These are phyloP conservation scores for Sturnus vulgaris DNA, from an alignment of 2,113 vertebrate genomes.

Conservation along the genomic window DNA sequence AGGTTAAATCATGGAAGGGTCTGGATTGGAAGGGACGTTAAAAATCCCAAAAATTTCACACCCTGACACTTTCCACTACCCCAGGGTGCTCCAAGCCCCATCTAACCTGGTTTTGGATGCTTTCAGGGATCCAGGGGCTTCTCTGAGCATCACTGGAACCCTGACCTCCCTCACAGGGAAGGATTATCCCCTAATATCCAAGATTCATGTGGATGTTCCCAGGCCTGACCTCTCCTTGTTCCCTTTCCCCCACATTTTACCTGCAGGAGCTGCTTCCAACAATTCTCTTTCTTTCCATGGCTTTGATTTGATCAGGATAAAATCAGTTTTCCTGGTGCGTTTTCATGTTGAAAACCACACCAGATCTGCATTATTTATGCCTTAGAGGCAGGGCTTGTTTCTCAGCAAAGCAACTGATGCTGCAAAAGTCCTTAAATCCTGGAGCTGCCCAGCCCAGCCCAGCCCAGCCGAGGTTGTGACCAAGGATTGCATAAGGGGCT, in stretches of 20 bases:
- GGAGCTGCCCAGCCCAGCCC: constrained; percentile 7
- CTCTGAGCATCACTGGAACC: neutral
- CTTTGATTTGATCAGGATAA: neutral
- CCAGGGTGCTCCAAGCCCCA: accelerated
- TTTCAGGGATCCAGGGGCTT: neutral
- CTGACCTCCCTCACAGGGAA: neutral
- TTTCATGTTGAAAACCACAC: neutral
- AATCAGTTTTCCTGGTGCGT: neutral
- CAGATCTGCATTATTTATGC: neutral
- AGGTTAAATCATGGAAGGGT: neutral
- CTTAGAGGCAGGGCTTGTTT: neutral
- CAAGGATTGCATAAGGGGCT: neutral
- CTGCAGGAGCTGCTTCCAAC: neutral
- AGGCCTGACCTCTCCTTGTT: neutral
- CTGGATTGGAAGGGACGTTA: neutral
- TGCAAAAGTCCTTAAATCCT: neutral
- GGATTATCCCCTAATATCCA: neutral
- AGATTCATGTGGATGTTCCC: accelerated
- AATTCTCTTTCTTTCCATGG: neutral
- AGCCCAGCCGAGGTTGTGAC: constrained; percentile 11
- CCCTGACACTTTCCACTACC: neutral
- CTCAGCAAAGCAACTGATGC: neutral
- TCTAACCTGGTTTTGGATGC: neutral
- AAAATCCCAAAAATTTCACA: neutral
- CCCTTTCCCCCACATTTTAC: neutral